Base-by-base conservation (phyloP, 2,797 vertebrate genomes). In the Pseudomugil tenellus region DNA sequence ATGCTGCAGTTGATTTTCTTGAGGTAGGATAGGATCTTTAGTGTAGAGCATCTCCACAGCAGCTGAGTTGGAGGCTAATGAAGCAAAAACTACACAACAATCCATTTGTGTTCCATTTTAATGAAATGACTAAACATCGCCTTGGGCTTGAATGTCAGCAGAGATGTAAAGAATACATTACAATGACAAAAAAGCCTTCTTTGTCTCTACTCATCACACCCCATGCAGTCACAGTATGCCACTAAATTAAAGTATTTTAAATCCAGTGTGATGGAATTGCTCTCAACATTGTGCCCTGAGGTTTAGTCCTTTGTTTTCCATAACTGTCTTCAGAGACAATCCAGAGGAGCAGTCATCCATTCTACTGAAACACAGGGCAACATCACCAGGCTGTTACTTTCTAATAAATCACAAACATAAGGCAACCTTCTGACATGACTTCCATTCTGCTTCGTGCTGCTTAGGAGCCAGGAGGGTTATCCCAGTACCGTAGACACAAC, bases 41-140 rank as follows among this genome's bases (percentile, higher is more conserved):
- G 69, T 46, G 56, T 39, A 59, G 12, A 61, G 58, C 29, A 35
- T 29, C 31, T 58, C 57, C 17, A 39, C 64, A 62, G 63, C 70
- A 25, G 77, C 69, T 43, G 67, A 55, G 74, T 81, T 75, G 70
- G 74, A 29, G 72, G 82, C 68, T 87, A 92, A 87, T 86, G 88
- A 90, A 87, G 81, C 84, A 84, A 79, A 79, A 88, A 86, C 83
- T 76, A 84, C 80, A 80, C 67, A 37, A 74, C 72, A 77, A 70
- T 89, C 83, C 79, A 76, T 88, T 91, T 90, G 89, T 89, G 86
- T 86, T 84, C 76, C 19, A 46, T 91, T 91, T 91, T 86, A 92
- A 92, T 93, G 90, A 91, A 93, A 92, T 84, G 81, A 85, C 89
- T 90, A 89, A 88, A 89, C 84, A 85, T 83, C 46, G 87, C 91